Percentiles rank a stretch among this genome's conserved stretches.
Evolutionary conservation across 2,113 vertebrate genomes (phyloP).

Genomic region (Tamias sibiricus): DNA sequence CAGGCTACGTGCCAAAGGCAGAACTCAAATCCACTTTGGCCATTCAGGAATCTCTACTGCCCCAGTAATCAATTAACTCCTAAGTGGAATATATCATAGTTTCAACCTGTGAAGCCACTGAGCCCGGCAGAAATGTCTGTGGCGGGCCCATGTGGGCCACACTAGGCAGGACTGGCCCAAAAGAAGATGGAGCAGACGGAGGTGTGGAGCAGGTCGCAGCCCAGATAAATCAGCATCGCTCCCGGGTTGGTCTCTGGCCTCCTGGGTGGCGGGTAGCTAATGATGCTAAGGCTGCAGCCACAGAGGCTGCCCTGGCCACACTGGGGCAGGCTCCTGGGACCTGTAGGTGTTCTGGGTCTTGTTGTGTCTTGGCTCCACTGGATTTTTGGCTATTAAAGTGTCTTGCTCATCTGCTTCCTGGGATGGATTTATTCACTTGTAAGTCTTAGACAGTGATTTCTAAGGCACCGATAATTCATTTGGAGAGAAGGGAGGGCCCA

Average conservation of each 20-base stretch:
- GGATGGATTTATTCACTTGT: not conserved
- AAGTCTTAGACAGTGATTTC: not conserved
- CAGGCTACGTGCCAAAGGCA: not conserved
- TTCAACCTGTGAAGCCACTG: not conserved
- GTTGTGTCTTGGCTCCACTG: not conserved
- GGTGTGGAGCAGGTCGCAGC: not conserved
- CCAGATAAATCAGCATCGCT: no score
- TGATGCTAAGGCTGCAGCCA: accelerated
- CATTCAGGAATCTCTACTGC: not conserved
- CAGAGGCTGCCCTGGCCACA: not conserved
- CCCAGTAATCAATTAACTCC: slow-evolving; percentile 7
- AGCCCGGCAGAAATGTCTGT: not conserved
- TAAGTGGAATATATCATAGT: not conserved
- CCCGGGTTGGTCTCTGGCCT: not conserved
- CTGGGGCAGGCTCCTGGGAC: not conserved
- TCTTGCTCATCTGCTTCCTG: not conserved
- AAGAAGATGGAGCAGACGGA: not conserved
- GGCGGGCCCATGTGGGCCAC: not conserved
- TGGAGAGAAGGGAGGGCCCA: not conserved
- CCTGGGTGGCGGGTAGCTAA: accelerated
- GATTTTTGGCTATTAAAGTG: not conserved
- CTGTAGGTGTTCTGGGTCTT: not conserved
- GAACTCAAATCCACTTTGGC: not conserved
- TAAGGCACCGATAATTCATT: not conserved
- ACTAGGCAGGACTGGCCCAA: not conserved